Evolutionary conservation across 2,113 vertebrate genomes (phyloP), one percentile per base, ranked within the genome.

Genomic region (Cyanistes caeruleus): DNA sequence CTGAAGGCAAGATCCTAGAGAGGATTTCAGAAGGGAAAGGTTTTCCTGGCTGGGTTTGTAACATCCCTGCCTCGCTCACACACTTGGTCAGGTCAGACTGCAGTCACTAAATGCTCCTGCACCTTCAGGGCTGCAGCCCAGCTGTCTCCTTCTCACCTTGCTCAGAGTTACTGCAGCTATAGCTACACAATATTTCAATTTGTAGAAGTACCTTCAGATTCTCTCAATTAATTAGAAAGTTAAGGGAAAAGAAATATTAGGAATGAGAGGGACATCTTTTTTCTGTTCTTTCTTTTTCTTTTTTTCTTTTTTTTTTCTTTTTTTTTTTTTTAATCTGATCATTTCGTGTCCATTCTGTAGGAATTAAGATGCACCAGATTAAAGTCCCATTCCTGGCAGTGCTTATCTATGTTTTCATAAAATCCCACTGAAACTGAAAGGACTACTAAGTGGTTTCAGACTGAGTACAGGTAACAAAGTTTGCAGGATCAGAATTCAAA

Each of bases 331-430:
- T 77, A 92, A 94, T 89, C 77, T 91, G 73, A 91, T 93, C 37
- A 81, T 95, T 96, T 95, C 73, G 41, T 89, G 81, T 91, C 84
- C 93, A 87, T 95, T 96, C 92, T 96, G 78, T 94, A 89, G 88
- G 90, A 91, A 89, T 87, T 94, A 93, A 93, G 87, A 93, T 89
- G 90, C 81, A 82, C 49, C 72, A 93, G 89, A 86, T 91, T 91
- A 87, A 93, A 81, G 87, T 94, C 69, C 73, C 74, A 52, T 94
- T 95, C 73, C 76, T 93, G 90, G 90, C 87, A 94, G 81, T 91
- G 81, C 90, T 95, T 89, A 89, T 91, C 88, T 93, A 78, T 93
- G 84, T 95, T 94, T 94, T 96, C 85, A 91, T 95, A 90, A 95
- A 95, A 95, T 84, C 48, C 92, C 73, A 84, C 90, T 96, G 96